These are phyloP conservation scores for Plebejus melissa DNA, from an alignment of 2,888 invertebrate species.

Conservation along the genomic window DNA sequence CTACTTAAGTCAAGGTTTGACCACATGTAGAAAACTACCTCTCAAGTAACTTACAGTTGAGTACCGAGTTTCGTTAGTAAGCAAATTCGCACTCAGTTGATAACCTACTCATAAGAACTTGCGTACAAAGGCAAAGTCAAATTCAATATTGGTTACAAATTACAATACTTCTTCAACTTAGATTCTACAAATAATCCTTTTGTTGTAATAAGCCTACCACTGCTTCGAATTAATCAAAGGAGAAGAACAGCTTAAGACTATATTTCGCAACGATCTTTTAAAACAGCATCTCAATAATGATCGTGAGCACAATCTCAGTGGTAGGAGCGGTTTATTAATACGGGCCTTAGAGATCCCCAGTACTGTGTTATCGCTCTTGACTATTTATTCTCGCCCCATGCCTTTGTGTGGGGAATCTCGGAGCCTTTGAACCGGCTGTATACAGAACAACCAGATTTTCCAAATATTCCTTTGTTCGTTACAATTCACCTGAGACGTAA, in stretches of 20 bases:
- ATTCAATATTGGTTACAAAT: no score
- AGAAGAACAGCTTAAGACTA: not conserved
- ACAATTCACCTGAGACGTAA: conserved; percentile 4
- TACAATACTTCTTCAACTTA: not conserved
- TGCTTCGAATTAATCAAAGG: not conserved
- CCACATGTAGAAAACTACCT: not conserved
- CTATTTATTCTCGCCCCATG: conserved; percentile 37
- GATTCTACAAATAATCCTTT: not conserved
- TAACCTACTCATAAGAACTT: no score
- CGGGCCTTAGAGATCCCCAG: conserved; percentile 25
- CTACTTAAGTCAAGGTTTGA: not conserved
- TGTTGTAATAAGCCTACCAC: not conserved
- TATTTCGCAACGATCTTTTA: not conserved
- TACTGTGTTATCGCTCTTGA: conserved; percentile 37
- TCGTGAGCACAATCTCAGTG: not conserved
- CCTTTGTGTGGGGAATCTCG: conserved; percentile 36
- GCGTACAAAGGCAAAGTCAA: no score
- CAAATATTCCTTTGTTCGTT: conserved; percentile 39
- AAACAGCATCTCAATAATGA: not conserved
- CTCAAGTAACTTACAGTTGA: no score
- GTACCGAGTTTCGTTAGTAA: no score
- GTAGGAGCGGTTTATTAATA: not conserved
- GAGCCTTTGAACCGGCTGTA: conserved; percentile 40
- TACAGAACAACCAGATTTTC: conserved; percentile 38
- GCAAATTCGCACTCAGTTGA: no score